Percentiles rank a stretch among this genome's conserved stretches.
Evolutionary conservation across 1,140 invertebrate genomes (phyloP).

Genomic region (Drosophila azteca): DNA sequence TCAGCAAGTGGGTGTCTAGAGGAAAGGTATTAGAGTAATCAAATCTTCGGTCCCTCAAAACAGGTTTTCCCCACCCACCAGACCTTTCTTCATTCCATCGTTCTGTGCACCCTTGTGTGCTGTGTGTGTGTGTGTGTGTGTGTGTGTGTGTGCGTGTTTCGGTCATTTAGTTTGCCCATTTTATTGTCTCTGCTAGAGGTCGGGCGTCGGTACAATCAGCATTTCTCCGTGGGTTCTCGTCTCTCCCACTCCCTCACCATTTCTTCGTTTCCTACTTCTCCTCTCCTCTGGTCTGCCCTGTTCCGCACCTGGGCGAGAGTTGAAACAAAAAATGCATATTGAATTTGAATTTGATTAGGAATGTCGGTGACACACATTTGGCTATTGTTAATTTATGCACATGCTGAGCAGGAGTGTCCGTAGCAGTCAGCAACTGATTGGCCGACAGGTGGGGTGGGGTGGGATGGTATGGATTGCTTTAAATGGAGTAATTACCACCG

Average conservation of each 20-base stretch:
- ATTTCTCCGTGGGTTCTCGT: constrained; percentile 6
- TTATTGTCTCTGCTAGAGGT: constrained; percentile 64
- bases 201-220: constrained; percentile 33
- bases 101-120: not conserved
- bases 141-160: constrained; percentile 7
- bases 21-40: no score
- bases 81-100: not conserved
- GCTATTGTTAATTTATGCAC: constrained; percentile 57
- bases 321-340: constrained; percentile 56
- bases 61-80: not conserved
- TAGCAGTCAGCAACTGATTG: constrained; percentile 43
- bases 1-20: no score
- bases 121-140: not conserved
- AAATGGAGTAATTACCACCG: constrained; percentile 73
- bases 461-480: constrained; percentile 11
- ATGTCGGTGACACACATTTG: constrained; percentile 56
- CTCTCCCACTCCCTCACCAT: not conserved
- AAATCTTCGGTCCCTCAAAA: no score
- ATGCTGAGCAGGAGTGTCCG: constrained; percentile 15
- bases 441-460: constrained; percentile 4
- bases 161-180: constrained; percentile 64
- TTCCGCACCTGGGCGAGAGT: constrained; percentile 13
- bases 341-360: constrained; percentile 59
- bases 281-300: not conserved
- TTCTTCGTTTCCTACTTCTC: not conserved